These are phyloP conservation scores for Pseudopodoces humilis DNA, from an alignment of 2,113 vertebrate species.

Conservation along the genomic window DNA sequence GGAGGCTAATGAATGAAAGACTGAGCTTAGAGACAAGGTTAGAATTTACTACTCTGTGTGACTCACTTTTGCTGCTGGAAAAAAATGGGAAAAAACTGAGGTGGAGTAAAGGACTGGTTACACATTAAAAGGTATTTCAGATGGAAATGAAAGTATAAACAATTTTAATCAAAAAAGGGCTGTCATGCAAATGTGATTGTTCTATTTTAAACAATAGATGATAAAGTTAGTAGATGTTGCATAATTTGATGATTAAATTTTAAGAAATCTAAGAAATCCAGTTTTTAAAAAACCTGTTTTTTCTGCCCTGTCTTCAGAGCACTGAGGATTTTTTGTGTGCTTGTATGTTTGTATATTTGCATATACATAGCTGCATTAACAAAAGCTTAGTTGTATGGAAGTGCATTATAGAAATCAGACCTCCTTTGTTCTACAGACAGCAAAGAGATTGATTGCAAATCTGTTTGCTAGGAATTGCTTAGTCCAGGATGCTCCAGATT, in stretches of 20 bases:
- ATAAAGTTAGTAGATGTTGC: neutral
- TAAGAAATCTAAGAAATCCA: neutral
- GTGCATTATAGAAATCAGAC: neutral
- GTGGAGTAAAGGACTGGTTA: neutral
- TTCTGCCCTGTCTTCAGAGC: neutral
- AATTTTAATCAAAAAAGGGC: neutral
- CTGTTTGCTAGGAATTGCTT: neutral
- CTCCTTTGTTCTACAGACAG: neutral
- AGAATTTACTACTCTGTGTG: neutral
- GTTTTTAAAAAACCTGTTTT: neutral
- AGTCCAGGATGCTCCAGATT: neutral
- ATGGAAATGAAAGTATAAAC: neutral
- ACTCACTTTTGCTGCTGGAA: neutral
- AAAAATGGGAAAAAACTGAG: neutral
- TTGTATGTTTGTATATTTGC: neutral
- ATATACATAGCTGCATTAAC: neutral
- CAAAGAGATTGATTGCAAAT: neutral
- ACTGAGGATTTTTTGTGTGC: neutral
- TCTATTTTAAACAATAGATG: neutral
- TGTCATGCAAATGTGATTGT: neutral
- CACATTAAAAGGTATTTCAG: neutral
- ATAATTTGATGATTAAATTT: neutral
- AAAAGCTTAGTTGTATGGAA: neutral
- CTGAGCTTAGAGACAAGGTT: neutral
- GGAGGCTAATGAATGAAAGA: neutral